These are phyloP conservation scores for Bhutanitis thaidina DNA, from an alignment of 2,888 invertebrate genomes.

Conservation along the genomic window DNA sequence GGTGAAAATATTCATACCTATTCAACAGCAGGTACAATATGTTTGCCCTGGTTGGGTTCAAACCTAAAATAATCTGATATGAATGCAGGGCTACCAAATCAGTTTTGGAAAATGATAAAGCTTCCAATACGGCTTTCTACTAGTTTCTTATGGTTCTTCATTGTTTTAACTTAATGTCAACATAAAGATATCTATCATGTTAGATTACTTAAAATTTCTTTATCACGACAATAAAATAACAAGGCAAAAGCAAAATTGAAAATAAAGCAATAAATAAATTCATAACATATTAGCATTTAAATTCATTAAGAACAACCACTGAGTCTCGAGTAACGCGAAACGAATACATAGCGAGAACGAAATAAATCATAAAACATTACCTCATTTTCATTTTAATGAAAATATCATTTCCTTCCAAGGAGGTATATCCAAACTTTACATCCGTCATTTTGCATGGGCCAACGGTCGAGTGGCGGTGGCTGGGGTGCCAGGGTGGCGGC, in stretches of 20 bases:
- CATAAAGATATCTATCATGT: too few species aligned
- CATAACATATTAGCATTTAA: constrained; percentile 1
- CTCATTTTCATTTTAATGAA: constrained; percentile 76
- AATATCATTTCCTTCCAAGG: constrained; percentile 77
- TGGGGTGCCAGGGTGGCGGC: constrained; percentile 61
- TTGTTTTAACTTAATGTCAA: too few species aligned
- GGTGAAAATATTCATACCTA: too few species aligned
- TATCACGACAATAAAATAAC: too few species aligned
- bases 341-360: constrained; percentile 32
- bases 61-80: too few species aligned
- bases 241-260: not conserved
- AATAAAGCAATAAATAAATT: not conserved
- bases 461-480: constrained; percentile 69
- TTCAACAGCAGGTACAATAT: too few species aligned
- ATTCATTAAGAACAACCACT: constrained; percentile 4
- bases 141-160: too few species aligned
- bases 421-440: constrained; percentile 79
- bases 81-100: too few species aligned
- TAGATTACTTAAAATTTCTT: too few species aligned
- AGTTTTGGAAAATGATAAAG: too few species aligned
- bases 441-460: constrained; percentile 81
- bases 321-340: constrained; percentile 9
- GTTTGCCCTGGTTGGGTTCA: too few species aligned
- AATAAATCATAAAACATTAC: constrained; percentile 59
- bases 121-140: too few species aligned